Evolutionary conservation across 1,140 invertebrate species (phyloP).

Genomic region (Drosophila neocordata): DNA sequence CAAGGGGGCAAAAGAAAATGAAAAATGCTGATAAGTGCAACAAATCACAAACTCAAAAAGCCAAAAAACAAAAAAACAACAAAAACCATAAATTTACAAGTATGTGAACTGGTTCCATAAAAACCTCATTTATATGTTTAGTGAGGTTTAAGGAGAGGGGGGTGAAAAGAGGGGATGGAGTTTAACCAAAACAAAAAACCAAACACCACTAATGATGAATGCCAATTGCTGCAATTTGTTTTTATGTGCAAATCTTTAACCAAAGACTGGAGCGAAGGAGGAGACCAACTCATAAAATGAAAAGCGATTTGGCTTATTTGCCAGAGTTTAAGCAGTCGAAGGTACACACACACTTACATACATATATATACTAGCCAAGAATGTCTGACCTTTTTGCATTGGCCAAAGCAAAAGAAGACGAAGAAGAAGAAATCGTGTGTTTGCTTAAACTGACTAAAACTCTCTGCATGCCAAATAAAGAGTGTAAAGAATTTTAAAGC

Average conservation of each 20-base stretch:
- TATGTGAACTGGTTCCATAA: constrained; percentile 72
- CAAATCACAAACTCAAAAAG: constrained; percentile 59
- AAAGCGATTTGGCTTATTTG: constrained; percentile 58
- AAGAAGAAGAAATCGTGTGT: constrained; percentile 41
- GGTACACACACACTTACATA: too few relatives aligned
- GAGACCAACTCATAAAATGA: constrained; percentile 53
- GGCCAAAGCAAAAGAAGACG: too few relatives aligned
- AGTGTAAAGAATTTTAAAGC: neutral
- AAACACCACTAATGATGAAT: constrained; percentile 66
- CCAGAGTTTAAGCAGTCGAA: constrained; percentile 42
- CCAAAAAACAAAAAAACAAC: neutral
- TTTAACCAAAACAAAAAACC: constrained; percentile 41
- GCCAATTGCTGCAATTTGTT: constrained; percentile 72
- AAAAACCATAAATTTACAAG: constrained; percentile 48
- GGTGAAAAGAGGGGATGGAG: constrained; percentile 10
- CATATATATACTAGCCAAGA: too few relatives aligned
- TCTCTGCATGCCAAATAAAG: neutral
- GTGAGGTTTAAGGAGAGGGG: too few relatives aligned
- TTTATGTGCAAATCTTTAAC: constrained; percentile 33
- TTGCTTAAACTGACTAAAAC: constrained; percentile 23
- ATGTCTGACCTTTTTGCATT: constrained; percentile 41
- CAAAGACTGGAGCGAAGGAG: constrained; percentile 1
- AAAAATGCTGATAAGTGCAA: constrained; percentile 79
- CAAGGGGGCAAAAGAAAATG: constrained; percentile 66
- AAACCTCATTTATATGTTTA: constrained; percentile 62